Evolutionary conservation across 2,113 vertebrate species (phyloP).

Genomic region (Xenotilapia flavipinnis): DNA sequence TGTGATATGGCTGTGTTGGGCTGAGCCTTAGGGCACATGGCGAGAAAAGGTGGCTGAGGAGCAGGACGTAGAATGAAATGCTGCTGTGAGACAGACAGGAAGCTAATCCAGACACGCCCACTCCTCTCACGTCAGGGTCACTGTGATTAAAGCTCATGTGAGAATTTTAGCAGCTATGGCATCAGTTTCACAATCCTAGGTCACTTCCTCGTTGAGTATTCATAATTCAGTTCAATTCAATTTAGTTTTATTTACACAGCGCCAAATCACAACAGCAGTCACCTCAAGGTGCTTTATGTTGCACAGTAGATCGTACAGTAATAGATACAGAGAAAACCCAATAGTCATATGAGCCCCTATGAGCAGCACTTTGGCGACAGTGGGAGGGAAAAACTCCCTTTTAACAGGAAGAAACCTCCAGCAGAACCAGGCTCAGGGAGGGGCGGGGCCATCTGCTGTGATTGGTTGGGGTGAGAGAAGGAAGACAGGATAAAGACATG

Average conservation of each 20-base stretch:
- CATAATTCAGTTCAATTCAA: not conserved
- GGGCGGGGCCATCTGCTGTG: too few species aligned
- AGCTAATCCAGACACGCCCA: not conserved
- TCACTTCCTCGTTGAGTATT: not conserved
- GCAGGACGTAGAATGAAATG: not conserved
- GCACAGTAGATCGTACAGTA: not conserved
- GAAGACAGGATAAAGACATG: too few species aligned
- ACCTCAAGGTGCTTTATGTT: accelerated
- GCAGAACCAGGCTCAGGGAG: too few species aligned
- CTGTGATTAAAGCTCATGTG: not conserved
- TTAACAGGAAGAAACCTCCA: too few species aligned
- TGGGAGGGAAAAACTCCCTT: not conserved
- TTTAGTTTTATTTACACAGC: not conserved
- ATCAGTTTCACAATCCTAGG: not conserved
- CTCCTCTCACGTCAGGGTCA: accelerated
- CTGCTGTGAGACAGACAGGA: not conserved
- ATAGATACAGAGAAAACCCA: not conserved
- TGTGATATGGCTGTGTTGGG: not conserved
- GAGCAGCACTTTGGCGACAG: not conserved
- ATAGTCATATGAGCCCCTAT: not conserved
- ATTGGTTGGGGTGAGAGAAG: too few species aligned
- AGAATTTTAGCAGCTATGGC: not conserved
- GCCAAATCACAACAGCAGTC: not conserved
- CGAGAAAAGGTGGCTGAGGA: not conserved
- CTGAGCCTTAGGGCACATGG: not conserved